These are phyloP conservation scores for Mesorhabditis spiculigera DNA, from an alignment of 2,888 invertebrate genomes.

Conservation along the genomic window DNA sequence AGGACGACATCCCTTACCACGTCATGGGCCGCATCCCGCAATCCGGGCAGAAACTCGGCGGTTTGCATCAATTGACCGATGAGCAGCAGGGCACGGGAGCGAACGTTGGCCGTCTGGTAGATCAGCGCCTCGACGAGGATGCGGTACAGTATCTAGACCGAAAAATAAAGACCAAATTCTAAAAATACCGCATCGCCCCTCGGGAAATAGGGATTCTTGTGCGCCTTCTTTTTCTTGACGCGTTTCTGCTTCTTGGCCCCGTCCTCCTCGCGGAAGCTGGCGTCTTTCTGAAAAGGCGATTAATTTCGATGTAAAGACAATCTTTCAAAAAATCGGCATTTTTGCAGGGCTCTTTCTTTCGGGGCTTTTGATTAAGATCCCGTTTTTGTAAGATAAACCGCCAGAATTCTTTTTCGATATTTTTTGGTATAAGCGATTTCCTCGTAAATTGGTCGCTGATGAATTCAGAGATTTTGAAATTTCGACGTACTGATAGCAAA, in stretches of 20 bases:
- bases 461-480: no score
- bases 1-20: background rate
- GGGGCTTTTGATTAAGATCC: no score
- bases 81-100: background rate
- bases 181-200: constrained; percentile 1
- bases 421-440: no score
- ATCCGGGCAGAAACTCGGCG: background rate
- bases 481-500: no score
- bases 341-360: no score
- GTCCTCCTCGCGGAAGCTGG: background rate
- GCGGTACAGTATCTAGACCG: background rate
- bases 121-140: background rate
- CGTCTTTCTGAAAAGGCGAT: background rate
- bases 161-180: background rate
- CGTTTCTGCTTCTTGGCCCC: background rate
- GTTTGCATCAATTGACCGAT: background rate
- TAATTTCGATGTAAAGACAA: no score
- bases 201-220: background rate
- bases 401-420: no score
- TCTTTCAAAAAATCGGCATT: no score
- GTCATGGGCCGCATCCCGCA: background rate
- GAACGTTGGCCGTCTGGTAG: background rate
- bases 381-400: no score
- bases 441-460: no score
- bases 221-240: background rate